Base-by-base conservation (phyloP, 2,113 vertebrate species). In the Gallinago undulata region DNA sequence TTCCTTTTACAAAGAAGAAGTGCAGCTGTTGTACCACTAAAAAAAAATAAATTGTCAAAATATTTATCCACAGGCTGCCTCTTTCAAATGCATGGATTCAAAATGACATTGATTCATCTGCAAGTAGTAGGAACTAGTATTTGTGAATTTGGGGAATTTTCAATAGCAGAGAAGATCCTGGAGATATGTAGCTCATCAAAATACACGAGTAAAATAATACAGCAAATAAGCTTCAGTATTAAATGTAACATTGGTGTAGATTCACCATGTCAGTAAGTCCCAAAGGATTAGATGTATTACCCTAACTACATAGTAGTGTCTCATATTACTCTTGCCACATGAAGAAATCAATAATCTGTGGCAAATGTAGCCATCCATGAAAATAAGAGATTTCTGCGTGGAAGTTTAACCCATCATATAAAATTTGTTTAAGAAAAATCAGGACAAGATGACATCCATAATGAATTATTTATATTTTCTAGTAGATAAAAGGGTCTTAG, bases 171-270 rank as follows among this genome's bases (percentile, higher is more conserved):
- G 59, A 91, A 93, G 56, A 98, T 95, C 93, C 94, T 95, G 87
- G 91, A 97, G 72, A 89, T 82, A 93, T 89, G 87, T 63, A 80
- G 14, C 89, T 98, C 90, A 97, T 97, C 95, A 97, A 97, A 97
- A 96, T 94, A 93, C 79, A 87, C 33, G 7, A 95, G 92, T 90
- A 96, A 98, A 97, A 95, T 74, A 87, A 37, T 83, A 95, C 89
- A 95, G 68, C 69, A 91, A 59, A 35, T 56, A 56, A 74, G 14
- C 80, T 91, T 88, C 76, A 93, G 60, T 94, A 91, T 92, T 89
- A 94, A 94, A 95, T 83, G 76, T 84, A 92, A 67, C 56, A 91
- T 84, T 96, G 87, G 12, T 92, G 82, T 67, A 56, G 72, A 92
- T 81, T 93, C 57, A 50, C 56, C 90, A 95, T 21, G 45, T 84